phyloP scores from a whole-genome alignment of 2,113 vertebrate species.

The Tetrao urogallus region DNA sequence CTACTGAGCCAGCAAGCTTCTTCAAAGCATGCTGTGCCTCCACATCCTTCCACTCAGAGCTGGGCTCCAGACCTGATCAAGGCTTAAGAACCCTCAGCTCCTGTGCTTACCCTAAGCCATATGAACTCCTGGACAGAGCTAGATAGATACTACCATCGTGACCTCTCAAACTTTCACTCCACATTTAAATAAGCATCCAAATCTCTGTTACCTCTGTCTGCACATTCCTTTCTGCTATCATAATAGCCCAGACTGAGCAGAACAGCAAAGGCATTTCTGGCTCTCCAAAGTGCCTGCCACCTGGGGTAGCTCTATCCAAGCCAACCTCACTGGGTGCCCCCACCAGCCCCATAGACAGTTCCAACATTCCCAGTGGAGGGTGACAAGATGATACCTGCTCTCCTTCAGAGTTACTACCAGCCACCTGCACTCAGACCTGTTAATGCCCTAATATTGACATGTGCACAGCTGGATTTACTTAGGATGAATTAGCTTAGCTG shows the following conservation, averaged over 20 bases:
- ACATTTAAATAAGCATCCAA: not conserved
- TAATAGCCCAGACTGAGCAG: not conserved
- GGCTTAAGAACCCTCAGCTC: not conserved
- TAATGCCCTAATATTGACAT: not conserved
- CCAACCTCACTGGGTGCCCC: not conserved
- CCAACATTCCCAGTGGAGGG: not conserved
- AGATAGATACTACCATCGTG: not conserved
- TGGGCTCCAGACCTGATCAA: not conserved
- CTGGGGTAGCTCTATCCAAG: not conserved
- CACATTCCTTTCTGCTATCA: not conserved
- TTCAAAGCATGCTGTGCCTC: not conserved
- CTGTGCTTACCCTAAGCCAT: not conserved
- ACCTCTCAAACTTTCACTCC: not conserved
- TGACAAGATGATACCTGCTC: accelerated
- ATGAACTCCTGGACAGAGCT: not conserved
- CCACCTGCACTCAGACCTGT: not conserved
- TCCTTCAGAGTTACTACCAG: not conserved
- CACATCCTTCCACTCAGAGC: not conserved
- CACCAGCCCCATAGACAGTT: not conserved
- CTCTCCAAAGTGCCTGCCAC: not conserved
- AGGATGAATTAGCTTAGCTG: not conserved
- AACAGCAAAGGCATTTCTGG: not conserved
- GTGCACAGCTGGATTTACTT: not conserved
- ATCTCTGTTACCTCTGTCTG: not conserved
- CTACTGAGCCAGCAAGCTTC: not conserved